Evolutionary conservation across 1,140 invertebrate species (phyloP), one percentile per base, ranked within the genome.

Genomic region (Sinonovacula constricta): DNA sequence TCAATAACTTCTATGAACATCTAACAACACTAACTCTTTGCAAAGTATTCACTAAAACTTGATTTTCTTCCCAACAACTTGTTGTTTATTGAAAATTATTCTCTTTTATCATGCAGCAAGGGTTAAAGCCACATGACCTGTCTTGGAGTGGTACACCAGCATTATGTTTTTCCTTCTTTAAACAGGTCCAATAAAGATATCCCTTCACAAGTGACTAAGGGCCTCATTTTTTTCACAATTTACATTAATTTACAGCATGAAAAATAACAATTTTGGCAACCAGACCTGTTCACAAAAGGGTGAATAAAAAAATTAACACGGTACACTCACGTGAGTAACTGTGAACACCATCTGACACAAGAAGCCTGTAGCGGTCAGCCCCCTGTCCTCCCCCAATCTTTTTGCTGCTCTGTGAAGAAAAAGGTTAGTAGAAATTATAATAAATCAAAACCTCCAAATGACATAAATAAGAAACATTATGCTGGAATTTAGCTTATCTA

Each of bases 301-400:
- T n/a, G n/a, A n/a, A n/a, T n/a, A n/a, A n/a, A 7, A 31, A 39
- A 4, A 12, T 12, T 14, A 31, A 24, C 14, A 66, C 14, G 14
- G 18, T 49, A 49, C 59, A 81, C 83, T 84, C 72, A 89, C 88
- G 97, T 59, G 95, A 96, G 86, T 96, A 95, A 0, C 94, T 93
- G 89, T 95, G 93, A 76, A 93, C 92, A 0, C 97, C 96, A 93
- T 98, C 97, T 2, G 96, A 97, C 10, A 98, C 91, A 0, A 97
- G 90, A 0, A 97, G 88, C 57, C 97, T 93, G 85, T 94, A 97
- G 34, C 97, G 93, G 79, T 97, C 96, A 70, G 93, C 93, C 34
- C 85, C 82, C 22, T 59, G 68, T 68, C 92, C 92, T 83, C 91
- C 93, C 82, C 85, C 92, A 89, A 93, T 94, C 92, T 92, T 93